phyloP scores from a whole-genome alignment of 2,113 vertebrate genomes.

The Columbina picui region DNA sequence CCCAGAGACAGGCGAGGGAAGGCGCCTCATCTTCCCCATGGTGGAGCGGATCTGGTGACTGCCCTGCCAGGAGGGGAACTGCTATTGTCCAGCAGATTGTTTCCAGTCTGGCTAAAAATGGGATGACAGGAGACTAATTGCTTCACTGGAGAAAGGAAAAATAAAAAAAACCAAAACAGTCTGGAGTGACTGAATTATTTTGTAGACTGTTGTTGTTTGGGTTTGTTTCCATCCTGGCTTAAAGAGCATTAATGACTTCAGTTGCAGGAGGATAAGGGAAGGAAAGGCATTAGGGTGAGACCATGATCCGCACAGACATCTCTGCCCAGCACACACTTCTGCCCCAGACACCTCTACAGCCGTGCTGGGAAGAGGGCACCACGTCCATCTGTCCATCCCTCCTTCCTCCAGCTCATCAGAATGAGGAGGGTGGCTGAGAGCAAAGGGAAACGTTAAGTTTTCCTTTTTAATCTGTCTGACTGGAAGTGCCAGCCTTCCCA shows the following conservation, averaged over 20 bases:
- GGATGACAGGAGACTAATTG: slow-evolving; percentile 37
- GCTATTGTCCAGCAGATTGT: not conserved
- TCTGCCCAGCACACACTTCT: not conserved
- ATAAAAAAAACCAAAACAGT: not conserved
- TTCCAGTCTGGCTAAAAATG: slow-evolving; percentile 44
- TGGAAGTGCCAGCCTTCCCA: not conserved
- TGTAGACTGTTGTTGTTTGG: slow-evolving; percentile 63
- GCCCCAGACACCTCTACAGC: not conserved
- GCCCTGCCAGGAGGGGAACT: not conserved
- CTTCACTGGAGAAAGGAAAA: not conserved
- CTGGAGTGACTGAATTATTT: slow-evolving; percentile 26
- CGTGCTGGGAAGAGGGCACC: not conserved
- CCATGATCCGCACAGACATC: not conserved
- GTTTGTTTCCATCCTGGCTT: slow-evolving; percentile 67
- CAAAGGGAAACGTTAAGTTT: not conserved
- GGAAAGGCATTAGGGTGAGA: slow-evolving; percentile 18
- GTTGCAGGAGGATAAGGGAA: not conserved
- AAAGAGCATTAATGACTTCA: slow-evolving; percentile 42
- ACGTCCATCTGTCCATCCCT: not conserved
- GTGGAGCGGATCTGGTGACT: not conserved
- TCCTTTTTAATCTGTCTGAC: not conserved
- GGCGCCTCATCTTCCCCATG: not conserved
- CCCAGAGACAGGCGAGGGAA: not conserved
- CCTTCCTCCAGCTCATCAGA: not conserved
- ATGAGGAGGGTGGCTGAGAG: not conserved